Conservation (phyloP, 2,113 vertebrate species). For the Hyaena hyaena region DNA sequence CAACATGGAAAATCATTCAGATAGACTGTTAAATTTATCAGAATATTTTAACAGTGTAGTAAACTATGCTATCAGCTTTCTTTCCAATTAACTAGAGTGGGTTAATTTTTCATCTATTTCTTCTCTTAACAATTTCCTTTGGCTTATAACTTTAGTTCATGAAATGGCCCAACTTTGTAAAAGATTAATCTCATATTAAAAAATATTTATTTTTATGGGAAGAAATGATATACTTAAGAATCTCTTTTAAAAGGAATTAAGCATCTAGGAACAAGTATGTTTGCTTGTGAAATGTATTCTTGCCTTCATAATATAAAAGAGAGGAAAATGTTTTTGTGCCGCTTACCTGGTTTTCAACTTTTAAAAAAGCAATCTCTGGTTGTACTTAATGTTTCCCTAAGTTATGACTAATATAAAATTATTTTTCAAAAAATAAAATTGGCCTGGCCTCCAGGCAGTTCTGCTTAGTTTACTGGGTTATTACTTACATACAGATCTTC, state of each 20-base stretch:
- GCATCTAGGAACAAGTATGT: not conserved
- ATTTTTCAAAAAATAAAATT: not conserved
- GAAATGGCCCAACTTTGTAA: not conserved
- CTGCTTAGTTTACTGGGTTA: not conserved
- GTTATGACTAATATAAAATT: not conserved
- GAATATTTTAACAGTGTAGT: not conserved
- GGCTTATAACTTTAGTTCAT: not conserved
- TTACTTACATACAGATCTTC: not conserved
- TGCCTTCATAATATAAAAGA: not conserved
- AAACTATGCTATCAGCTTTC: not conserved
- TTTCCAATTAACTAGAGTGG: not conserved
- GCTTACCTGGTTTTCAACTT: not conserved
- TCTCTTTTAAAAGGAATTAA: not conserved
- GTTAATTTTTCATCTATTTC: not conserved
- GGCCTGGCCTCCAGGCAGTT: not conserved
- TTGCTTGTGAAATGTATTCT: not conserved
- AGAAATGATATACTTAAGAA: not conserved
- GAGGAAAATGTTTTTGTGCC: not conserved
- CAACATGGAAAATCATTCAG: not conserved
- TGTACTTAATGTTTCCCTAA: not conserved
- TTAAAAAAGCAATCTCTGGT: not conserved
- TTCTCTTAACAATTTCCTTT: not conserved
- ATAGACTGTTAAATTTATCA: not conserved
- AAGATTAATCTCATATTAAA: not conserved
- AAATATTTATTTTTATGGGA: not conserved